Conservation (phyloP, 2,888 invertebrate genomes). For the Eilema depressum region DNA sequence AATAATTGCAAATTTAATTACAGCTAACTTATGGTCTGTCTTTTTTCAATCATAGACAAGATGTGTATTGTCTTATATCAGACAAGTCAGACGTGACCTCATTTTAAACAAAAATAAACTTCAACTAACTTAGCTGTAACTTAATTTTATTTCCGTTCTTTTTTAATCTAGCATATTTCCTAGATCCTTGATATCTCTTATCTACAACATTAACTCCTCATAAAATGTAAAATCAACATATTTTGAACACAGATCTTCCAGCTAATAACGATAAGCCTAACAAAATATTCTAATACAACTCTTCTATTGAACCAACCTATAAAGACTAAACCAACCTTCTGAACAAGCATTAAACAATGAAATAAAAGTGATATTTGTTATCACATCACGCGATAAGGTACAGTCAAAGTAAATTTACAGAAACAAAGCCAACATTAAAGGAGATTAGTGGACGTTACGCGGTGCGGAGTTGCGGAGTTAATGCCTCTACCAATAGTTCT, state of each 20-base stretch:
- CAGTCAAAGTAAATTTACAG: constrained; percentile 66
- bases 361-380: constrained; percentile 53
- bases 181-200: too few species aligned
- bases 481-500: constrained; percentile 71
- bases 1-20: too few species aligned
- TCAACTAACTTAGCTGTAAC: too few species aligned
- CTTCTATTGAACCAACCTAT: constrained; percentile 15
- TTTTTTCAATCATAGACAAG: too few species aligned
- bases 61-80: too few species aligned
- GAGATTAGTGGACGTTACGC: constrained; percentile 67
- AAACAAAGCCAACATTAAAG: constrained; percentile 70
- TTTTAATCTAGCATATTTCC: too few species aligned
- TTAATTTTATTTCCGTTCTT: too few species aligned
- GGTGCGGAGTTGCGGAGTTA: constrained; percentile 55
- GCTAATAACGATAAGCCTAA: constrained; percentile 7
- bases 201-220: neutral
- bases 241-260: neutral
- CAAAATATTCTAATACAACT: constrained; percentile 21
- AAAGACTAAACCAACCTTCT: constrained; percentile 3
- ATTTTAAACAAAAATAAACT: too few species aligned
- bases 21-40: too few species aligned
- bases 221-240: neutral
- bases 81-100: too few species aligned
- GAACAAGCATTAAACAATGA: constrained; percentile 33
- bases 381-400: constrained; percentile 50